Evolutionary conservation across 2,113 vertebrate species (phyloP).

Genomic region (Pelmatolapia mariae): DNA sequence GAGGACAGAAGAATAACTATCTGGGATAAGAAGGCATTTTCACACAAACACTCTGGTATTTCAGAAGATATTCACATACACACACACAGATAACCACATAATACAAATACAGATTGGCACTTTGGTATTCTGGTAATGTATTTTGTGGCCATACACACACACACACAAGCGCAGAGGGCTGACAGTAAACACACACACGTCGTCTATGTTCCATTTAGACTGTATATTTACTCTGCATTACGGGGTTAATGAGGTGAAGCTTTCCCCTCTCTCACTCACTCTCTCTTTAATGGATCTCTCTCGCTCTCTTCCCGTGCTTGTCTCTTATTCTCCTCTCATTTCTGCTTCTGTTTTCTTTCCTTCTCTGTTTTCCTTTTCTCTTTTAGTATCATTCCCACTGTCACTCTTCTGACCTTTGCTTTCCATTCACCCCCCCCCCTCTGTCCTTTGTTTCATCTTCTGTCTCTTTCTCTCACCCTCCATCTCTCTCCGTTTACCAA

Average conservation of each 20-base stretch:
- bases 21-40: neutral
- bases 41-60: neutral
- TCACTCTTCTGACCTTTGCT: constrained; percentile 38
- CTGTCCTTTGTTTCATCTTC: neutral
- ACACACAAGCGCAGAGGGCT: neutral
- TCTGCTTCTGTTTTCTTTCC: neutral
- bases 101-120: neutral
- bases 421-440: neutral
- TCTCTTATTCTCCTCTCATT: neutral
- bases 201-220: constrained; percentile 48
- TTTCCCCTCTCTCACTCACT: constrained; percentile 14
- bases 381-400: constrained; percentile 2
- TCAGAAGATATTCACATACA: neutral
- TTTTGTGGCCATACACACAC: neutral
- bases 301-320: neutral
- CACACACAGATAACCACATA: neutral
- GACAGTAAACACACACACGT: constrained; percentile 43
- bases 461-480: neutral
- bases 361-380: neutral
- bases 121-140: constrained; percentile 14
- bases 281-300: constrained; percentile 45
- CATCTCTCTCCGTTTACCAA: constrained; percentile 65
- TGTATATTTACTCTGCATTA: constrained; percentile 69
- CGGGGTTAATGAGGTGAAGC: constrained; percentile 62
- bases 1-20: neutral